phyloP scores from a whole-genome alignment of 2,113 vertebrate genomes.

The Talpa occidentalis region DNA sequence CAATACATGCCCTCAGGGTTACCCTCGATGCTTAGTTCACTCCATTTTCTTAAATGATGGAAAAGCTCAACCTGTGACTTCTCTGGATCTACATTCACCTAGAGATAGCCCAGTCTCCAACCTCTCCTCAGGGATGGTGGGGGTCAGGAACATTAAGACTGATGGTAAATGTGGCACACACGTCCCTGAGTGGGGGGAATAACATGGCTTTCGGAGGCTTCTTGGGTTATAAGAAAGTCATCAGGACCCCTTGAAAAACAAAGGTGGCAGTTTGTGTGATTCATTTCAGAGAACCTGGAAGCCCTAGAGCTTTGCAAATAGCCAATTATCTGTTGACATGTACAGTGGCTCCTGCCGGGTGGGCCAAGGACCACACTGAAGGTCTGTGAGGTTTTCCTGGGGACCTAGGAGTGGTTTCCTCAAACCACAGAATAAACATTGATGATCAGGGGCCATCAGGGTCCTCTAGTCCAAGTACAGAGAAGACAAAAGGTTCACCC shows the following conservation, averaged over 20 bases:
- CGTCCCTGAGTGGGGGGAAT: background rate
- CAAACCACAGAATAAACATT: slow-evolving; percentile 29
- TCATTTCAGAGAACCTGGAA: slow-evolving; percentile 17
- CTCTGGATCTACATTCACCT: background rate
- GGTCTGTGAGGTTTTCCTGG: background rate
- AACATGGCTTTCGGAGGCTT: background rate
- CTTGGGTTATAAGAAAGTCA: slow-evolving; percentile 17
- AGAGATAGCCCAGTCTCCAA: background rate
- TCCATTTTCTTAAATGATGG: background rate
- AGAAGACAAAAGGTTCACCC: background rate
- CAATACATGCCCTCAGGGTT: background rate
- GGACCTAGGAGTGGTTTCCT: background rate
- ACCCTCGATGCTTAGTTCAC: background rate
- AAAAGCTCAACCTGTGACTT: slow-evolving; percentile 26
- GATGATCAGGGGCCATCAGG: background rate
- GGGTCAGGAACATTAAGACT: slow-evolving; percentile 29
- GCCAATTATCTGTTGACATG: slow-evolving; percentile 9
- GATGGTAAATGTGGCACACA: background rate
- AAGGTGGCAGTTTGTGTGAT: background rate
- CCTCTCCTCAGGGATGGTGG: background rate
- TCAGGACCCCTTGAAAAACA: background rate
- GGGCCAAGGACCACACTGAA: background rate
- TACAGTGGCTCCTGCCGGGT: background rate
- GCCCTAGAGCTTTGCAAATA: slow-evolving; percentile 9
- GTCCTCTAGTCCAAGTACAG: background rate